Conservation (phyloP, 2,113 vertebrate species). For the Strix aluco region DNA sequence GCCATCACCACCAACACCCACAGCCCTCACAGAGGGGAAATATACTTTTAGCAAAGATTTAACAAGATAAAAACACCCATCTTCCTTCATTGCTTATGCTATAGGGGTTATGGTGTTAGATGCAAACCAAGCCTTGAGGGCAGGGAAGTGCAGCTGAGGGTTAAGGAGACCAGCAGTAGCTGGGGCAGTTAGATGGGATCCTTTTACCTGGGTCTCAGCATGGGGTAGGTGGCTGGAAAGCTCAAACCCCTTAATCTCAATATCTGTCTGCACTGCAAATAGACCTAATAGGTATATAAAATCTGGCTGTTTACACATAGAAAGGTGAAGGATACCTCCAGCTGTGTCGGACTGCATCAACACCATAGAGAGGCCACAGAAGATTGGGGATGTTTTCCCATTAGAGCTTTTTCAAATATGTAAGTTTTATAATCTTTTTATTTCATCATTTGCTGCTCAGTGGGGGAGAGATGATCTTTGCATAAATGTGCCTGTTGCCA, state of each 20-base stretch:
- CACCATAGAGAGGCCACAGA: not conserved
- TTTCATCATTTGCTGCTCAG: not conserved
- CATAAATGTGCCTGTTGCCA: not conserved
- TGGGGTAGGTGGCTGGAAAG: not conserved
- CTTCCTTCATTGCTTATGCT: not conserved
- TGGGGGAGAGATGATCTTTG: not conserved
- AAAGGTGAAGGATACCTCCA: constrained; percentile 4
- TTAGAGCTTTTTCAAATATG: constrained; percentile 12
- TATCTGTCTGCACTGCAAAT: not conserved
- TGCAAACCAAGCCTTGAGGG: not conserved
- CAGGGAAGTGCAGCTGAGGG: not conserved
- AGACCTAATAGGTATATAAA: not conserved
- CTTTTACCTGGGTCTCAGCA: not conserved
- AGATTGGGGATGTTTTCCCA: constrained; percentile 9
- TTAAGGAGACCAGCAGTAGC: not conserved
- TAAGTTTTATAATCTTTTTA: constrained; percentile 1
- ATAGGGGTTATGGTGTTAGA: not conserved
- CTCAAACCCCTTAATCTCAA: not conserved
- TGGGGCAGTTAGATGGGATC: not conserved
- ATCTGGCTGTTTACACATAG: not conserved
- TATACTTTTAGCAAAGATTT: not conserved
- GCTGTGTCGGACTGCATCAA: not conserved
- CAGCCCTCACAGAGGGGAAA: not conserved
- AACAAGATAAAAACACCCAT: not conserved
- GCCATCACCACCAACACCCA: not conserved